Base-by-base conservation (phyloP, 2,797 vertebrate species). In the Brachyrhaphis roseni region DNA sequence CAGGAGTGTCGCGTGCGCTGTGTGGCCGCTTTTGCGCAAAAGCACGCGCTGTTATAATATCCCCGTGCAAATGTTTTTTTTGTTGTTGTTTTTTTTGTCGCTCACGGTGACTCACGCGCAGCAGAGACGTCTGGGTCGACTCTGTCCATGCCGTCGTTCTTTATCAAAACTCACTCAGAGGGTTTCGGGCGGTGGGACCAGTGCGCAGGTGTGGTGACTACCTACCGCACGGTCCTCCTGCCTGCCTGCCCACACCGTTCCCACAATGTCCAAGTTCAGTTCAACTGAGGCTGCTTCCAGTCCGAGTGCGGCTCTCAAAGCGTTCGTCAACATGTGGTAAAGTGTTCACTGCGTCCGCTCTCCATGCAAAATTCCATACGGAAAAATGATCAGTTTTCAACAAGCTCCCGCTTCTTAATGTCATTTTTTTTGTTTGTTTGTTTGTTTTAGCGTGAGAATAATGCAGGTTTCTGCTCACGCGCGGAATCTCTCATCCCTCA, bases 31-130 rank as follows among this genome's bases (percentile, higher is more conserved):
- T 28, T 57, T 8, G 78, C 68, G 76, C 82, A 28, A 57, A 76
- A 43, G 41, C 78, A 26, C 81, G 84, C 78, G 76, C 88, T 51
- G 75, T 74, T 75, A n/a, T 78, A 78, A 89, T 86, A 90, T 88
- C 87, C 87, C 75, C 51, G 84, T 90, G 84, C 82, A 80, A 87
- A 81, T 85, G 80, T 89, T 89, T 83, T 51, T 47, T 4, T 47
- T 23, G 0, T 49, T 18, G 7, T 49, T 51, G 1, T 23, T 20
- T 49, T 7, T 8, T 51, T 16, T 51, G n/a, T 8, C 49, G 86
- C 81, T 91, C 81, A 82, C 82, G 53, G 80, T 92, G 93, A 94
- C 86, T 93, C 93, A 91, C 88, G 3, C 81, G 75, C 82, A 4
- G 26, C 26, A 78, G 88, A 92, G 91, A 94, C 91, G 89, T 85